Conservation (phyloP, 2,797 vertebrate genomes). For the Nasua narica region DNA sequence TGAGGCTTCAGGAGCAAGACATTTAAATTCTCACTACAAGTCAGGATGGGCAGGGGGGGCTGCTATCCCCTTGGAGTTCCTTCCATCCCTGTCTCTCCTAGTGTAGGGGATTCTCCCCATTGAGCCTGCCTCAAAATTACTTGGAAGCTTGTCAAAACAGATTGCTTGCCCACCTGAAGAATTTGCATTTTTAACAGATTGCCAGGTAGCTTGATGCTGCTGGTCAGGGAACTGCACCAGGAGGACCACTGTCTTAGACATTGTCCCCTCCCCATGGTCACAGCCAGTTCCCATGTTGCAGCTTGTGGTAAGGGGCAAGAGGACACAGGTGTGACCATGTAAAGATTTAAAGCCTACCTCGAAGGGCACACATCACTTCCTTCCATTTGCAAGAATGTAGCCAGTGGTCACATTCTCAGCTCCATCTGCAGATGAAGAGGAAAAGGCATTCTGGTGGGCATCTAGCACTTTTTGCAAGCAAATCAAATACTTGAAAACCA, state of each 20-base stretch:
- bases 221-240: neutral
- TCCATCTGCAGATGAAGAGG: neutral
- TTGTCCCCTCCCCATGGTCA: neutral
- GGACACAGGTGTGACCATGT: neutral
- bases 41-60: neutral
- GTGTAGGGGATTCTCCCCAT: neutral
- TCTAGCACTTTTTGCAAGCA: neutral
- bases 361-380: neutral
- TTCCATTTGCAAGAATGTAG: neutral
- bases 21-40: neutral
- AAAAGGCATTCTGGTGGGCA: neutral
- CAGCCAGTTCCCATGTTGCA: neutral
- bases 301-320: neutral
- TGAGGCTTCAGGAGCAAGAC: neutral
- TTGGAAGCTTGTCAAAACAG: neutral
- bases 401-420: neutral
- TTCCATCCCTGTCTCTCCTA: neutral
- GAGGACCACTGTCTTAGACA: neutral
- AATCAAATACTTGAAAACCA: neutral
- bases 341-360: neutral
- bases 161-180: neutral
- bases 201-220: neutral
- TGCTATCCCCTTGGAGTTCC: neutral
- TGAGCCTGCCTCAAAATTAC: neutral
- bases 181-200: neutral